A percentile compares a stretch with the other conserved stretches of the same genome.
phyloP scores from a whole-genome alignment of 2,113 vertebrate genomes.

The Trichomycterus rosablanca region DNA sequence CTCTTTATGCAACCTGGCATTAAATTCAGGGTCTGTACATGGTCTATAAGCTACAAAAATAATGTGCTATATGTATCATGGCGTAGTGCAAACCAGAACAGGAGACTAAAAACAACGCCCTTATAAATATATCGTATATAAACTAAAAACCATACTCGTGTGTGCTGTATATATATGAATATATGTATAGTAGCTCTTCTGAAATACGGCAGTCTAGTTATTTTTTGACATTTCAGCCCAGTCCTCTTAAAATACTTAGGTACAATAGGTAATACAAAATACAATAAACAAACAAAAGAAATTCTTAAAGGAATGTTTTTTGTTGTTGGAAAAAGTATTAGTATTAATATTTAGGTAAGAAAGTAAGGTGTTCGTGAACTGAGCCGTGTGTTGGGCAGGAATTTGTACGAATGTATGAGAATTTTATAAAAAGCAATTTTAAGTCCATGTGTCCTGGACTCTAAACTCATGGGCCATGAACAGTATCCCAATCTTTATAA shows the following conservation, averaged over 20 bases:
- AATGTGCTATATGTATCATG: constrained; percentile 50
- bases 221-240: constrained; percentile 62
- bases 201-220: constrained; percentile 73
- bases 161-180: constrained; percentile 62
- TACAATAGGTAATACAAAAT: not conserved
- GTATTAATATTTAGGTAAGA: constrained; percentile 51
- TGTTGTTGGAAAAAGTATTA: constrained; percentile 72
- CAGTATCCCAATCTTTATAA: constrained; percentile 74
- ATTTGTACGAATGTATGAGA: constrained; percentile 78
- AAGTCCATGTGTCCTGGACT: constrained; percentile 76
- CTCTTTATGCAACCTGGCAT: constrained; percentile 66
- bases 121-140: constrained; percentile 44
- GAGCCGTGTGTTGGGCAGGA: constrained; percentile 71
- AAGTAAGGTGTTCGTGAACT: constrained; percentile 41
- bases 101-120: constrained; percentile 55
- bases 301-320: constrained; percentile 35
- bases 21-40: constrained; percentile 67
- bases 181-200: constrained; percentile 68
- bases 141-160: constrained; percentile 31
- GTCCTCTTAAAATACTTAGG: not conserved
- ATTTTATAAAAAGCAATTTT: constrained; percentile 72
- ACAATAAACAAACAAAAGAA: constrained; percentile 30
- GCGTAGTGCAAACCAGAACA: constrained; percentile 45
- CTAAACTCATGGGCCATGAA: constrained; percentile 73
- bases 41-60: constrained; percentile 63